phyloP scores from a whole-genome alignment of 1,140 invertebrate genomes.

The Adelges cooleyi region DNA sequence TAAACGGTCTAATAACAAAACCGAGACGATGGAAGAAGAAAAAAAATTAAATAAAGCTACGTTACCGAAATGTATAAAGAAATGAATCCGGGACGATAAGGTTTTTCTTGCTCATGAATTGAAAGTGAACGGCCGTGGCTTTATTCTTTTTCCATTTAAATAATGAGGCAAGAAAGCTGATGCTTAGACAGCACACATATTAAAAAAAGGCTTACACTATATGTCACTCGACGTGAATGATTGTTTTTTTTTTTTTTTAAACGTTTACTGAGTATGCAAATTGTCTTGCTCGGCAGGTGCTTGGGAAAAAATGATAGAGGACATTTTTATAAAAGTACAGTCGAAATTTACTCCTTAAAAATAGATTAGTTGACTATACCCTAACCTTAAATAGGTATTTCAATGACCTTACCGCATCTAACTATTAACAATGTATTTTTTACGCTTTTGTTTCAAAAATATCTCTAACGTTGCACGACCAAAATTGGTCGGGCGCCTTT shows the following conservation, averaged over 20 bases:
- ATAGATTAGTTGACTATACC: no score
- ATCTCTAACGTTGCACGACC: no score
- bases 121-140: background rate
- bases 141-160: slow-evolving; percentile 15
- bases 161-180: slow-evolving; percentile 17
- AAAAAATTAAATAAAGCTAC: slow-evolving; percentile 23
- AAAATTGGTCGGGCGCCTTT: no score
- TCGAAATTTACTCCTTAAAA: no score
- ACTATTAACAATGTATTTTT: no score
- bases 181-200: background rate
- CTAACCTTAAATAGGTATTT: no score
- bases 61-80: slow-evolving; percentile 15
- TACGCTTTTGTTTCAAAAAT: no score
- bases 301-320: no score
- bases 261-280: no score
- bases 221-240: background rate
- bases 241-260: background rate
- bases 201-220: slow-evolving; percentile 3
- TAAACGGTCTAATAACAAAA: slow-evolving; percentile 24
- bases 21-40: background rate
- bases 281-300: no score
- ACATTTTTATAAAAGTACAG: no score
- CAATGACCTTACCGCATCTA: no score
- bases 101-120: slow-evolving; percentile 10
- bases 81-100: slow-evolving; percentile 7